Base-by-base conservation (phyloP, 2,113 vertebrate genomes). In the Nothocercus julius region DNA sequence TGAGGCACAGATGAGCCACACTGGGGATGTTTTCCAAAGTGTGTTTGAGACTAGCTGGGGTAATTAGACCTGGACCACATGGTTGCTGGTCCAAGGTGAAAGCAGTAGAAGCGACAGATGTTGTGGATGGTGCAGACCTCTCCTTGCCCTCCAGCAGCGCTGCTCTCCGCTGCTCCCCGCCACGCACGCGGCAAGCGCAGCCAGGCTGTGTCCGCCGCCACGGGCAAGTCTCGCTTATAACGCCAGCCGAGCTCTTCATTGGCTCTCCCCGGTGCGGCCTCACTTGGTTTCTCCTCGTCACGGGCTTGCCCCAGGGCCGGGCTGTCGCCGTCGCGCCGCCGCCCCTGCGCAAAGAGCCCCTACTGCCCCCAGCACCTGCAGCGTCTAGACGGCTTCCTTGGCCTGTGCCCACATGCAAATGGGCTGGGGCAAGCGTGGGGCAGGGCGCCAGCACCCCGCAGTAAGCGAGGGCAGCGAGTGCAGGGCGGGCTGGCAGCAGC, bases 241-340 rank as follows among this genome's bases (percentile, higher is more conserved):
- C 0, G 0, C 5, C 49, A 4, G 0, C 5, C 69, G 9, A 0
- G 14, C 45, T 1, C 18, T 34, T 53, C 17, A 16, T 14, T 19
- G 81, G 36, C 61, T 72, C 62, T 49, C 34, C 6, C 18, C 19
- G 38, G 32, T 5, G 0, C 72, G 24, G 51, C 78, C 61, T 5
- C 2, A 3, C 73, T 30, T 51, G 2, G 9, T 40, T 68, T 45
- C 20, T 13, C 1, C n/a, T 47, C 80, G 3, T 63, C 24, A 1
- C 34, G 0, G 3, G 2, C 44, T 21, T 2, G 47, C 38, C 38
- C 15, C 74, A 4, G 0, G 0, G 4, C 40, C 3, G 11, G 59
- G 82, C 53, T 1, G 1, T 12, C 11, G 0, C 16, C 3, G 0
- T 24, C 24, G 0, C 68, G 2, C 0, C 0, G 5, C 1, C 2